Percentiles rank a stretch among this genome's conserved stretches.
phyloP scores from a whole-genome alignment of 2,888 invertebrate genomes.

The Clunio marinus region DNA sequence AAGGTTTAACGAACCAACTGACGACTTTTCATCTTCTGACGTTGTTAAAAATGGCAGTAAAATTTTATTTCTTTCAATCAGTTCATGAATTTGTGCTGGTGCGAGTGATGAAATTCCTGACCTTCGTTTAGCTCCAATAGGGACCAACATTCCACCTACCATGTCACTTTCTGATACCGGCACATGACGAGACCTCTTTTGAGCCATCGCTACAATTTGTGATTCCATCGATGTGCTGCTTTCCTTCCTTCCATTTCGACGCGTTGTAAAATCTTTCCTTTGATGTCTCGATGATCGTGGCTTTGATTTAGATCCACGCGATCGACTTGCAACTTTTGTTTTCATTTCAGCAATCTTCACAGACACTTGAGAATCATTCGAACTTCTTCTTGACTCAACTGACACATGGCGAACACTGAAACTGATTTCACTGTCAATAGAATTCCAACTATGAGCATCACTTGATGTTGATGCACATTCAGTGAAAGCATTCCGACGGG shows the following conservation, averaged over 20 bases:
- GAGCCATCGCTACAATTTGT: constrained; percentile 54
- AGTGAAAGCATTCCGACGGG: constrained; percentile 76
- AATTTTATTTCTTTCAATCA: constrained; percentile 43
- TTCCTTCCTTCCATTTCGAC: constrained; percentile 51
- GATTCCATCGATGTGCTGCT: constrained; percentile 80
- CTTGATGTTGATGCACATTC: constrained; percentile 53
- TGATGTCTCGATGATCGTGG: constrained; percentile 44
- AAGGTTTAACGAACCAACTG: constrained; percentile 49
- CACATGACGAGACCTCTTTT: constrained; percentile 48
- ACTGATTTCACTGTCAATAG: constrained; percentile 66
- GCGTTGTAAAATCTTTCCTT: constrained; percentile 47
- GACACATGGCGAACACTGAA: constrained; percentile 77
- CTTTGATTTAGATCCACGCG: constrained; percentile 45
- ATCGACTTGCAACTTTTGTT: constrained; percentile 62
- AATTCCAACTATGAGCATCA: constrained; percentile 59
- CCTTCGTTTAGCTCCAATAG: constrained; percentile 8
- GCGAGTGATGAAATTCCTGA: constrained; percentile 43
- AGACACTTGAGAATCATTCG: constrained; percentile 77
- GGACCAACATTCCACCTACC: constrained; percentile 3
- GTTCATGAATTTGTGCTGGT: constrained; percentile 46
- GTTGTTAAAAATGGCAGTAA: constrained; percentile 51
- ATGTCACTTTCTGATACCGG: constrained; percentile 50
- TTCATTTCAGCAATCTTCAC: constrained; percentile 81
- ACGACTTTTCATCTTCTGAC: constrained; percentile 49
- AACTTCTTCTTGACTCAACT: constrained; percentile 80